Percentiles rank a stretch among this genome's conserved stretches.
Evolutionary conservation across 2,797 vertebrate genomes (phyloP).

Genomic region (Acrocephalus scirpaceus): DNA sequence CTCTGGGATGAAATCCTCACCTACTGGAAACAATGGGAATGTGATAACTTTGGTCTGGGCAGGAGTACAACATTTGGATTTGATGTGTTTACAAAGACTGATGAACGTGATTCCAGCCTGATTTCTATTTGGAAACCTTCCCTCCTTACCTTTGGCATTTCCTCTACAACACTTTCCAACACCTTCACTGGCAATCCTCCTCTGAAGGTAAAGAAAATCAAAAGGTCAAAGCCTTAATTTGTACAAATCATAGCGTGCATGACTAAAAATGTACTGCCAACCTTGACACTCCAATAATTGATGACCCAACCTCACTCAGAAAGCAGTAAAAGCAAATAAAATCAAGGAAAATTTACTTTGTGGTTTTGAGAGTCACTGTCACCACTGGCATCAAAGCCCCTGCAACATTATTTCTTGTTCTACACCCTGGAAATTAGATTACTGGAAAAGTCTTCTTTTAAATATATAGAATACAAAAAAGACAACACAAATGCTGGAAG

Average conservation of each 20-base stretch:
- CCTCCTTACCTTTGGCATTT: neutral
- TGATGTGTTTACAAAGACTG: neutral
- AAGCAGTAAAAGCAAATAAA: neutral
- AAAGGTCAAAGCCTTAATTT: slow-evolving; percentile 35
- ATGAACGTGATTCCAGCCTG: neutral
- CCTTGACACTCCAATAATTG: neutral
- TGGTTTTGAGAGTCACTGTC: neutral
- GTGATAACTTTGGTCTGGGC: neutral
- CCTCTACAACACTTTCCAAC: neutral
- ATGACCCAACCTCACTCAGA: neutral
- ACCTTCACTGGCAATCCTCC: neutral
- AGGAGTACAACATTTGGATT: neutral
- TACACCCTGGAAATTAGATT: neutral
- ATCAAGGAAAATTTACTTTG: neutral
- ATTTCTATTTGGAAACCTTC: neutral
- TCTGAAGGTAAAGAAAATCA: neutral
- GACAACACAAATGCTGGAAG: neutral
- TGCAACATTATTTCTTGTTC: neutral
- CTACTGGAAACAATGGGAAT: neutral
- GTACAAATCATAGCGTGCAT: neutral
- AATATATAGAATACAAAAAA: neutral
- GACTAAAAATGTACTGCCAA: neutral
- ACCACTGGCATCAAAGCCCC: neutral
- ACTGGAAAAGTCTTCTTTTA: neutral
- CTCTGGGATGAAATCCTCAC: neutral